Base-by-base conservation (phyloP, 2,113 vertebrate species). In the Tringa solitaria region DNA sequence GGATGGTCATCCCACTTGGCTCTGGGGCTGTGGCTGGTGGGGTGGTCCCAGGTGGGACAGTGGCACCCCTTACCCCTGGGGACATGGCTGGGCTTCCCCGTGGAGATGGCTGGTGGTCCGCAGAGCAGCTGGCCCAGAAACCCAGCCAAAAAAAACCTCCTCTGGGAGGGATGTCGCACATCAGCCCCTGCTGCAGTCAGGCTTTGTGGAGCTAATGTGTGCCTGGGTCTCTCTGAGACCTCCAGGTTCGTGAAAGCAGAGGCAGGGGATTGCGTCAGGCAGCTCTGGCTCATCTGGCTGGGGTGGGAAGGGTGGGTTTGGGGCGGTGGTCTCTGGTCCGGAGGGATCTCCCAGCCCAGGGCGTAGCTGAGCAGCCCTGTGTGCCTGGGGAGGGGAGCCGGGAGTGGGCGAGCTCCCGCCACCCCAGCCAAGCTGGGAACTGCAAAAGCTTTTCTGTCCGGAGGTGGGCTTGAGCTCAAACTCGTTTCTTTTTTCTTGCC, bases 401-500 rank as follows among this genome's bases (percentile, higher is more conserved):
- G 60, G 93, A 87, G 89, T 80, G 89, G 83, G 72, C 1, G 67
- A 94, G 82, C 0, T 26, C 63, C 6, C 15, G 79, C 0, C 0
- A 68, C 91, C 89, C 2, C 0, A 9, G 89, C 84, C 89, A 78
- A 92, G 51, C 69, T 72, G 73, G 84, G 76, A 95, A 89, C 64
- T 13, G 95, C 60, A 59, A 43, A 67, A 87, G 35, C 48, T 80
- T 81, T 74, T 84, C 83, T 89, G 80, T 92, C 83, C 1, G 2
- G 93, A 94, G 91, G 64, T 94, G 89, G 91, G 80, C 94, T 94
- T 6, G 15, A 91, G 84, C 91, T 96, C 86, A 41, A 89, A 48
- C 51, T 78, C 54, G 28, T 64, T 89, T 72, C 46, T 43, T 63
- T 81, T 43, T 45, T 53, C 77, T 72, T 92, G 94, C 94, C 94